Base-by-base conservation (phyloP, 2,888 invertebrate genomes). In the Malachius bipustulatus region DNA sequence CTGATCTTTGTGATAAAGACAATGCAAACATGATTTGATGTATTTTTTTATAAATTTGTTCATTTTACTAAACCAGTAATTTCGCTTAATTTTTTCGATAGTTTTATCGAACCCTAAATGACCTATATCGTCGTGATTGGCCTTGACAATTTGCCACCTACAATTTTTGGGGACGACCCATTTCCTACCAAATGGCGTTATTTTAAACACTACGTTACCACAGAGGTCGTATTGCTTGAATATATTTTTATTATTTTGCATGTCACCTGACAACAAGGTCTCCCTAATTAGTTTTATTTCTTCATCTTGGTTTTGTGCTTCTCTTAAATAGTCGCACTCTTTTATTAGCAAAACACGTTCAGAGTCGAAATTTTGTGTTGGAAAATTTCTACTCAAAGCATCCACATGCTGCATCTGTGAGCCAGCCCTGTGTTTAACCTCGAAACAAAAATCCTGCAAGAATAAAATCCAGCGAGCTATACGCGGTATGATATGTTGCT, bases 361-460 rank as follows among this genome's bases (percentile, higher is more conserved):
- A n/a, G 13, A 8, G 10, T 16, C n/a, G 9, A 12, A 14, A 8
- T 26, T 14, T 14, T 32, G 11, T 15, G n/a, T 1, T 14, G 10
- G 4, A 15, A 29, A 47, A 16, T 36, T 39, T 39, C 55, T 12
- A 40, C 50, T 52, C 35, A 55, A 37, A 24, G 54, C 42, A 16
- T 58, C 57, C 0, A 55, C 55, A 37, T 57, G 57, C 30, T 36
- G 11, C 52, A 60, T 55, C 34, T 42, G 43, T 3, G 19, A 12
- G 8, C 44, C 44, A 6, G 42, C 26, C 27, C 32, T 39, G 28
- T 45, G 40, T 29, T 30, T 13, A 19, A 45, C 37, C 29, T 36
- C 13, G 32, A 42, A 44, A 16, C 16, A 33, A 35, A 41, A 46
- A 24, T 44, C 37, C 32, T 46, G 39, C 26, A 44, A 32, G 3